Evolutionary conservation across 1,140 invertebrate genomes (phyloP).

Genomic region (Calephelis virginiensis): DNA sequence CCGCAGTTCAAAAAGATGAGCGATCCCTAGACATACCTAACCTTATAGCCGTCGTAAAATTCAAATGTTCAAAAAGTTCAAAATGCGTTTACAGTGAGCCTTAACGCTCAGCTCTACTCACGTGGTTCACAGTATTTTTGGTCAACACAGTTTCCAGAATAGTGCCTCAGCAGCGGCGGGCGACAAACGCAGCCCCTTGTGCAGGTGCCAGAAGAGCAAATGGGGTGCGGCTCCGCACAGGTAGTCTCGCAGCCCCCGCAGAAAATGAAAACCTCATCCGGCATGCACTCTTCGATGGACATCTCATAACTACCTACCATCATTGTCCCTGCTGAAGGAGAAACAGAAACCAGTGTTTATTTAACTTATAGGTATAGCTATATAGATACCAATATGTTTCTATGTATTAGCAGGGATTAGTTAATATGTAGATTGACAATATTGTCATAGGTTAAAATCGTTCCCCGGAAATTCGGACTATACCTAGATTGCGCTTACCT

Average conservation of each 20-base stretch:
- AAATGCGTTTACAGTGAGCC: neutral
- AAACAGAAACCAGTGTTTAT: neutral
- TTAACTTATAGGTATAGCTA: too few species aligned
- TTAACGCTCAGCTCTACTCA: constrained; percentile 13
- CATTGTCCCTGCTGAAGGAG: constrained; percentile 36
- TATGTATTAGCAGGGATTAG: too few species aligned
- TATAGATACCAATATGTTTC: too few species aligned
- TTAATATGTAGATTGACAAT: too few species aligned
- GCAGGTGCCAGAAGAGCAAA: constrained; percentile 46
- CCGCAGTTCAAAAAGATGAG: neutral
- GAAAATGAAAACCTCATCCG: constrained; percentile 52
- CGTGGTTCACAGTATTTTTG: constrained; percentile 46
- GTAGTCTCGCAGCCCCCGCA: constrained; percentile 65
- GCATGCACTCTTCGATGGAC: constrained; percentile 49
- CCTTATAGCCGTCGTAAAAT: too few species aligned
- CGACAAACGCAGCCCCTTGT: constrained; percentile 55
- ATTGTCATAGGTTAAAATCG: too few species aligned
- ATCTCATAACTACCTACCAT: constrained; percentile 37
- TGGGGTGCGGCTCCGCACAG: constrained; percentile 44
- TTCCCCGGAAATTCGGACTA: too few species aligned
- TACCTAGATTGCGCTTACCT: too few species aligned
- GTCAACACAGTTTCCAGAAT: constrained; percentile 52
- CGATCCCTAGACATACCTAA: neutral
- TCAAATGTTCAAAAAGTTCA: neutral
- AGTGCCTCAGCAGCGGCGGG: constrained; percentile 48